Base-by-base conservation (phyloP, 2,113 vertebrate genomes). In the Australoheros scitulus region DNA sequence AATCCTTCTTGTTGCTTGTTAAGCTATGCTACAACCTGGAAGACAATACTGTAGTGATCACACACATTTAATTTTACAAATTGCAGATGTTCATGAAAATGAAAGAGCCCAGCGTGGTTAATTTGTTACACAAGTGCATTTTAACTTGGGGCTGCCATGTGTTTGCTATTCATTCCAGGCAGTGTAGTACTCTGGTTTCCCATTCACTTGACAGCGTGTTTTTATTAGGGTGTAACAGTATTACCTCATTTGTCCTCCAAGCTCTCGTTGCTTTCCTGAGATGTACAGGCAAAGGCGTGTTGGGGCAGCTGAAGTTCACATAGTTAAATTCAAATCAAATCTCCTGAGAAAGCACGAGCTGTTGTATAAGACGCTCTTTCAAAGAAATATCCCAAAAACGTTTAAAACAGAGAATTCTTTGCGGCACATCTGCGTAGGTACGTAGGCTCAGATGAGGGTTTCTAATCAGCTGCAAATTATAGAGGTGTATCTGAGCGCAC, bases 181-280 rank as follows among this genome's bases (percentile, higher is more conserved):
- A 63, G 75, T 68, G 61, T 80, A 78, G 64, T 81, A 65, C 84
- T 83, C 77, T 87, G 89, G 86, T 92, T 89, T 82, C 80, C 77
- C 76, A 77, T 84, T 87, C 55, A 61, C 52, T 81, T 24, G 61
- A 85, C 81, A 70, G 78, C 52, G 14, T 91, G 89, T 89, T 91
- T 91, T 90, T 82, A 77, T 89, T 47, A 89, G 94, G 94, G 94
- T 89, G 93, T 92, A 93, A 93, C 92, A 79, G 78, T 63, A 90
- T 93, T 90, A 92, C 91, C 86, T 94, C 92, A 94, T 86, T 57
- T 13, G 15, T 89, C 83, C 91, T 91, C 60, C 26, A 11, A 85
- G 86, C 83, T 60, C 77, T 82, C 79, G 88, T 76, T 55, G 89
- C 70, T 88, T 92, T 88, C 72, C 87, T 85, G 85, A 86, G 85